Percentiles rank a stretch among this genome's conserved stretches.
Evolutionary conservation across 2,888 invertebrate genomes (phyloP).

Genomic region (Amblyjoppa proteus): DNA sequence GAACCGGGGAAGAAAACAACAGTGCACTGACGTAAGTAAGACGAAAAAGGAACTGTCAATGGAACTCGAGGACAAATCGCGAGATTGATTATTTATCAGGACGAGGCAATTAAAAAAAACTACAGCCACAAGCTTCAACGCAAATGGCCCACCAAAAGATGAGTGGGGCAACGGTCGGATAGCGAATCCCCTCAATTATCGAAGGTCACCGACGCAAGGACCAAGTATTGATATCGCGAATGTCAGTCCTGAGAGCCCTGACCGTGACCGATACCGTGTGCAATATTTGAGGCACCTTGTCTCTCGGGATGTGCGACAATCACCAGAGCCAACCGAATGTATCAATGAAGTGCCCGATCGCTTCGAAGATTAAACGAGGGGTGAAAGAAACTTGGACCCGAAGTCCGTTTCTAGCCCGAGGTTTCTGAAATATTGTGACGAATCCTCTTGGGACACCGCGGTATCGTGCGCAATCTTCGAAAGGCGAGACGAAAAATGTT

Average conservation of each 20-base stretch:
- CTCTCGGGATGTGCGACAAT: background rate
- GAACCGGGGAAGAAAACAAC: background rate
- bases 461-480: background rate
- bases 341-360: background rate
- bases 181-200: no score
- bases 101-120: background rate
- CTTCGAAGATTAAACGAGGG: background rate
- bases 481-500: background rate
- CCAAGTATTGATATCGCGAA: no score
- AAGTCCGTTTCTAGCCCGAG: background rate
- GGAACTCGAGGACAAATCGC: background rate
- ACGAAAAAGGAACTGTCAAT: background rate
- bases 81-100: background rate
- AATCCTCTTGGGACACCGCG: background rate
- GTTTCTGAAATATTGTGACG: background rate
- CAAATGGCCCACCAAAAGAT: background rate
- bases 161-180: background rate
- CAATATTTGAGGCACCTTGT: background rate
- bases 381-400: background rate
- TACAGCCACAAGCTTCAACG: background rate
- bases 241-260: background rate
- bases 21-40: background rate
- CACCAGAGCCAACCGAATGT: background rate
- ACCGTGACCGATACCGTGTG: background rate
- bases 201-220: no score